Evolutionary conservation across 2,888 invertebrate genomes (phyloP).

Genomic region (Camptogramma bilineatum): DNA sequence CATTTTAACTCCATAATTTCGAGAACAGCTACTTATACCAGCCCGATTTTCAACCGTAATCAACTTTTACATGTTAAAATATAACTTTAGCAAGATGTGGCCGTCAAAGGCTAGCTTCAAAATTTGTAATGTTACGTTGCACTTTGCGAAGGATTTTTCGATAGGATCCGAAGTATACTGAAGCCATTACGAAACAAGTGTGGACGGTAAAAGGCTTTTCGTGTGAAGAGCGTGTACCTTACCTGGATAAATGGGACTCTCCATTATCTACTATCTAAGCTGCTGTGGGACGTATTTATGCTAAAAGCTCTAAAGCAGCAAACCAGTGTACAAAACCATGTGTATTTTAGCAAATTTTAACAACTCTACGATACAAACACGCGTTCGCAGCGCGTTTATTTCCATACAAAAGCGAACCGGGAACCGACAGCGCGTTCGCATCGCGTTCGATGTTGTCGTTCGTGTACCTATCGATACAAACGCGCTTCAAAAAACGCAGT

Average conservation of each 20-base stretch:
- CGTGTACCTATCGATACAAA: too few relatives aligned
- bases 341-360: too few relatives aligned
- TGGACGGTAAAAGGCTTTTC: conserved; percentile 40
- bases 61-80: neutral
- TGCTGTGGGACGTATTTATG: conserved; percentile 22
- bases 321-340: too few relatives aligned
- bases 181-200: conserved; percentile 37
- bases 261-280: conserved; percentile 38
- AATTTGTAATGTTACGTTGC: conserved; percentile 14
- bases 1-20: too few relatives aligned
- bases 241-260: conserved; percentile 36
- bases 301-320: conserved; percentile 10
- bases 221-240: conserved; percentile 36
- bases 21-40: neutral
- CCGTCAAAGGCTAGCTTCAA: neutral
- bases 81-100: neutral
- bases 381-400: too few relatives aligned
- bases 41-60: neutral
- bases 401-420: too few relatives aligned
- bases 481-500: too few relatives aligned
- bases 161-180: conserved; percentile 14
- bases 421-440: too few relatives aligned
- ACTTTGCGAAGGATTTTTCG: conserved; percentile 22
- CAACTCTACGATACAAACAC: too few relatives aligned
- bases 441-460: too few relatives aligned